These are phyloP conservation scores for Elachura formosa DNA, from an alignment of 2,113 vertebrate genomes.

Conservation along the genomic window DNA sequence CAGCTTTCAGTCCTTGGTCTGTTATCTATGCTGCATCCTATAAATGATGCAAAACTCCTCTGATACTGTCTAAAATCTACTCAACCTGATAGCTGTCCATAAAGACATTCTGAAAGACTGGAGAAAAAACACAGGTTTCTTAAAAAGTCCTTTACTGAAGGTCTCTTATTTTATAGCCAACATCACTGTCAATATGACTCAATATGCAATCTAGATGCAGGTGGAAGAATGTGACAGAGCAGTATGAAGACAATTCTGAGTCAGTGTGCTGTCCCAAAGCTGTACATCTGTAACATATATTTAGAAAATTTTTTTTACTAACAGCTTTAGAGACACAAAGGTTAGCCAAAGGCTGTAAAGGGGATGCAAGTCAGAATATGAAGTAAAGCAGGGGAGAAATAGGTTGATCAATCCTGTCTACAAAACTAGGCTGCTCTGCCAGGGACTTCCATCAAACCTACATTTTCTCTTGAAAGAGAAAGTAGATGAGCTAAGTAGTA, in stretches of 20 bases:
- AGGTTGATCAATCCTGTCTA: background rate
- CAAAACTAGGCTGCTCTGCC: background rate
- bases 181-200: slow-evolving; percentile 47
- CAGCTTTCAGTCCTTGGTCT: background rate
- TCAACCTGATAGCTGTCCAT: background rate
- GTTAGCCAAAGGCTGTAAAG: slow-evolving; percentile 43
- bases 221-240: slow-evolving; percentile 42
- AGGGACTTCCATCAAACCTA: background rate
- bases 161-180: slow-evolving; percentile 30
- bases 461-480: background rate
- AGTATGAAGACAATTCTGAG: slow-evolving; percentile 29
- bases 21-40: background rate
- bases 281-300: slow-evolving; percentile 31
- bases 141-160: slow-evolving; percentile 35
- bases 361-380: background rate
- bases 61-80: background rate
- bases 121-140: background rate
- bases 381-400: background rate
- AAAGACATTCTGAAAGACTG: background rate
- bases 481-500: background rate
- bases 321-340: slow-evolving; percentile 47
- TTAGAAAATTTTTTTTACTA: slow-evolving; percentile 41
- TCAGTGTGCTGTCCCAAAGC: slow-evolving; percentile 33
- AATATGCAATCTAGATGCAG: slow-evolving; percentile 48
- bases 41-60: background rate